These are phyloP conservation scores for Euplagia quadripunctaria DNA, from an alignment of 2,888 invertebrate genomes.

Conservation along the genomic window DNA sequence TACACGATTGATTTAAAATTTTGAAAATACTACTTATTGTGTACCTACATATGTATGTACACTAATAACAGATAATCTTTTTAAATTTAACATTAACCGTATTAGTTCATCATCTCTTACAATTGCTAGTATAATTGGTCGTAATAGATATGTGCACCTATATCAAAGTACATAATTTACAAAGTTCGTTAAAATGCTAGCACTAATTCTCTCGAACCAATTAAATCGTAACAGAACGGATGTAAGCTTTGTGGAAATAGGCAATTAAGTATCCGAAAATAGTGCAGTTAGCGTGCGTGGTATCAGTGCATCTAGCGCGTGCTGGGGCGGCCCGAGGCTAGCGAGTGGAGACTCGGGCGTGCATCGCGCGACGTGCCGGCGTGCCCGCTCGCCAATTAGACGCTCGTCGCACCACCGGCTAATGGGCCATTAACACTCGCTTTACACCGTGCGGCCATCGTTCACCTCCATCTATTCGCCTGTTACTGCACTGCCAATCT, in stretches of 20 bases:
- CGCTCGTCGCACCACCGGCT: conserved; percentile 69
- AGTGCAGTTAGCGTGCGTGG: conserved; percentile 72
- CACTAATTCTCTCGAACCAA: conserved; percentile 20
- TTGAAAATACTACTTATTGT: neutral
- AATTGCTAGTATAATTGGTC: too few species aligned
- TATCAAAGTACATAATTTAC: conserved; percentile 1
- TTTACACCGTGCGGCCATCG: conserved; percentile 72
- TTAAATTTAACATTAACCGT: too few species aligned
- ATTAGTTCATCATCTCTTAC: too few species aligned
- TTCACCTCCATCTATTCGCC: conserved; percentile 70
- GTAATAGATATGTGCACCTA: too few species aligned
- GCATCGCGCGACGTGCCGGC: conserved; percentile 59
- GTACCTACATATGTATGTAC: too few species aligned
- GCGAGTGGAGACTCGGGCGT: conserved; percentile 46
- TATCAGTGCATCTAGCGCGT: conserved; percentile 73
- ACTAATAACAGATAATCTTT: too few species aligned
- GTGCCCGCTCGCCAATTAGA: conserved; percentile 77
- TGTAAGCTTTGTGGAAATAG: conserved; percentile 46
- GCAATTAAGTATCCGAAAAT: conserved; percentile 62
- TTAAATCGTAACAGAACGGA: conserved; percentile 31
- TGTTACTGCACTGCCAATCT: conserved; percentile 53
- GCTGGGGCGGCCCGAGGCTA: conserved; percentile 46
- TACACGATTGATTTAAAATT: too few species aligned
- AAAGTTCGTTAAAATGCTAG: conserved; percentile 14
- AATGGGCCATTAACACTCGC: conserved; percentile 85